Evolutionary conservation across 2,888 invertebrate species (phyloP).

Genomic region (Idaea biselata): DNA sequence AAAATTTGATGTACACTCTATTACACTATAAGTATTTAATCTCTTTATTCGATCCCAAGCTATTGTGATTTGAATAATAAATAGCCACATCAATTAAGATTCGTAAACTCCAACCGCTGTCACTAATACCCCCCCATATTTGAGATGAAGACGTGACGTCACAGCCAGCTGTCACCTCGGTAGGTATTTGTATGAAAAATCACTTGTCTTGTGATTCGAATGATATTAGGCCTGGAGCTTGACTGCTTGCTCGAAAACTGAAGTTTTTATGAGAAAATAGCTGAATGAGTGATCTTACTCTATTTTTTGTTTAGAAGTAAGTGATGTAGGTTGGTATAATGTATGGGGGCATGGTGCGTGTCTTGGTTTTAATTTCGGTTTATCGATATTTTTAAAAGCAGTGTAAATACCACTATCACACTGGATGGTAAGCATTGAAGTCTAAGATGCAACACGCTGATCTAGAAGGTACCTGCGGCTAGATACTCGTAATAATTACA

Average conservation of each 20-base stretch:
- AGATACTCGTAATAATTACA: too few relatives aligned
- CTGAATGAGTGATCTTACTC: not conserved
- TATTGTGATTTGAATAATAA: constrained; percentile 1
- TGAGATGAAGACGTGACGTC: not conserved
- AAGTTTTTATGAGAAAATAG: not conserved
- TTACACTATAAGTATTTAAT: not conserved
- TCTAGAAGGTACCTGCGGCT: too few relatives aligned
- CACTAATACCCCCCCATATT: not conserved
- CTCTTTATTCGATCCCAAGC: not conserved
- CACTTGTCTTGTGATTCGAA: not conserved
- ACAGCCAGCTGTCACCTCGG: not conserved
- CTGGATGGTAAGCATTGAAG: too few relatives aligned
- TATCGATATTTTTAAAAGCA: too few relatives aligned
- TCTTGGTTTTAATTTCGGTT: too few relatives aligned
- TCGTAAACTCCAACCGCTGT: not conserved
- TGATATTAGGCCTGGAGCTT: not conserved
- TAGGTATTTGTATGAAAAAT: not conserved
- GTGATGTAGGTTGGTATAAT: too few relatives aligned
- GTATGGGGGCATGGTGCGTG: too few relatives aligned
- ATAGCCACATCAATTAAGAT: not conserved
- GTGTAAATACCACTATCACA: too few relatives aligned
- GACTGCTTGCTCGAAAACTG: not conserved
- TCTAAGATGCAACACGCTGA: too few relatives aligned
- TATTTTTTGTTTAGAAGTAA: not conserved
- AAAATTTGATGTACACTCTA: not conserved